Evolutionary conservation across 2,888 invertebrate genomes (phyloP).

Genomic region (Lepidocyrtinus sp.): DNA sequence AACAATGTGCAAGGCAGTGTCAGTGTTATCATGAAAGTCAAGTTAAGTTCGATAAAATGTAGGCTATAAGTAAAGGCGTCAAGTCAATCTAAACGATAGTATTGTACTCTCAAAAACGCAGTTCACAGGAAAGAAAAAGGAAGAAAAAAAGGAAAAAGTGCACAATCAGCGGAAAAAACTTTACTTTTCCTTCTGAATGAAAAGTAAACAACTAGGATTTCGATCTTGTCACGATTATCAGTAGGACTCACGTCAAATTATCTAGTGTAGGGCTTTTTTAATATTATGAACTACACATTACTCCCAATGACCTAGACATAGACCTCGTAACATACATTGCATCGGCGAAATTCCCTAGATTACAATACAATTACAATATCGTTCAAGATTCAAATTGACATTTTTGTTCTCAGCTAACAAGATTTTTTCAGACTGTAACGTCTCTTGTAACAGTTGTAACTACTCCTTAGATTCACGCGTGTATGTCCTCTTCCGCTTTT

Average conservation of each 20-base stretch:
- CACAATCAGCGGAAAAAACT: background rate
- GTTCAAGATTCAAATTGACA: background rate
- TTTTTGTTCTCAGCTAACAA: background rate
- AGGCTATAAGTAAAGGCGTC: constrained; percentile 38
- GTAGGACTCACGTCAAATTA: background rate
- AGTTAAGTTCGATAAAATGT: too few species aligned
- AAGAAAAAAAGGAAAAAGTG: background rate
- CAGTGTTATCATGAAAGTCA: too few species aligned
- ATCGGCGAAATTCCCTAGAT: constrained; percentile 14
- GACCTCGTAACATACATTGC: constrained; percentile 54
- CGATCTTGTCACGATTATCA: background rate
- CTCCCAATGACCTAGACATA: constrained; percentile 39
- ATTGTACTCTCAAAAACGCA: background rate
- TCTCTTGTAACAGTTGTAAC: too few species aligned
- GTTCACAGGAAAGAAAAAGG: background rate
- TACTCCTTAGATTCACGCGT: too few species aligned
- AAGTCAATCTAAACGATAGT: background rate
- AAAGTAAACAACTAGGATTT: background rate
- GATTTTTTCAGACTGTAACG: background rate
- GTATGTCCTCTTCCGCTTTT: background rate
- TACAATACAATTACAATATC: background rate
- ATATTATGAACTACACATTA: background rate
- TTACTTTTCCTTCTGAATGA: background rate
- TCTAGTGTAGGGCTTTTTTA: background rate
- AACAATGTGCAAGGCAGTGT: too few species aligned